Evolutionary conservation across 1,140 invertebrate species (phyloP).

Genomic region (Psix sp.): DNA sequence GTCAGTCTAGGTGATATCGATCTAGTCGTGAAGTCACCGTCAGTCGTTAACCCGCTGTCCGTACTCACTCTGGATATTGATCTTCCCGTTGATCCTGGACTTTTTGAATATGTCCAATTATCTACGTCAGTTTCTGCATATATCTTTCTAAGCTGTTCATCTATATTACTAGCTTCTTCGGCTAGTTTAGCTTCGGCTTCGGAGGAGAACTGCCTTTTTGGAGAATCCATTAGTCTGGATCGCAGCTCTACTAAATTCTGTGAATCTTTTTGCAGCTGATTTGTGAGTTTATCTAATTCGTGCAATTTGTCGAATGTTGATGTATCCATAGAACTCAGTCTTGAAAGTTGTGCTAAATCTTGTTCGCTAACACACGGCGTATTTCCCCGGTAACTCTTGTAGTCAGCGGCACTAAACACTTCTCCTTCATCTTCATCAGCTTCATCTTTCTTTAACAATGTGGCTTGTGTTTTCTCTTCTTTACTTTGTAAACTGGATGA

Average conservation of each 20-base stretch:
- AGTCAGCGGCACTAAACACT: slow-evolving; percentile 86
- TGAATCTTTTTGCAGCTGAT: slow-evolving; percentile 86
- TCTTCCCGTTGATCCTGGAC: slow-evolving; percentile 73
- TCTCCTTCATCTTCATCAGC: slow-evolving; percentile 79
- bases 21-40: slow-evolving; percentile 74
- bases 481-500: slow-evolving; percentile 63
- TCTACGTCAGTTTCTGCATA: slow-evolving; percentile 82
- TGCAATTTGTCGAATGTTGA: slow-evolving; percentile 86
- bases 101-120: slow-evolving; percentile 85
- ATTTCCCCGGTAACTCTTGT: slow-evolving; percentile 86
- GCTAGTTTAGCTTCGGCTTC: slow-evolving; percentile 79
- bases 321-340: slow-evolving; percentile 85
- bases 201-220: slow-evolving; percentile 76
- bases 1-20: slow-evolving; percentile 75
- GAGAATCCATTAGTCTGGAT: slow-evolving; percentile 81
- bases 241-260: slow-evolving; percentile 86
- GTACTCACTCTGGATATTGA: slow-evolving; percentile 74
- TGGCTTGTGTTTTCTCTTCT: slow-evolving; percentile 74
- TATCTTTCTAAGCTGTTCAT: slow-evolving; percentile 83
- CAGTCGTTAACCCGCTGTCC: slow-evolving; percentile 73
- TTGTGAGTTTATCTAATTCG: slow-evolving; percentile 85
- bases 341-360: slow-evolving; percentile 85
- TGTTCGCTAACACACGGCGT: slow-evolving; percentile 86
- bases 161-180: slow-evolving; percentile 82
- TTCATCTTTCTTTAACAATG: slow-evolving; percentile 68